Conservation (phyloP, 2,113 vertebrate genomes). For the Motacilla tschutschensis region DNA sequence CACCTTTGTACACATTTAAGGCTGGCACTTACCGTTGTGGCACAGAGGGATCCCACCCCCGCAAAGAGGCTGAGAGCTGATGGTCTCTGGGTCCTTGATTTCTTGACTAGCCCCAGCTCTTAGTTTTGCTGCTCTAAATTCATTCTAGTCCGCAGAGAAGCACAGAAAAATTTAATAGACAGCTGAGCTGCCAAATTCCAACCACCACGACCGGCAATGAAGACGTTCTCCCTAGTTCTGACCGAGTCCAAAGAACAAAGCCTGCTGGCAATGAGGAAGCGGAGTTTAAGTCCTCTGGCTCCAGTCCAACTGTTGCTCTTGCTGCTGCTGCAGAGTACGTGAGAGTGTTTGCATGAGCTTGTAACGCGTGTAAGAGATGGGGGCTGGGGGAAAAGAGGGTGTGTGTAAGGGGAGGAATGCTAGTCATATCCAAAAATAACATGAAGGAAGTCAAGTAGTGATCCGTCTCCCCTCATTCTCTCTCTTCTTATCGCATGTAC, state of each 20-base stretch:
- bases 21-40: constrained; percentile 64
- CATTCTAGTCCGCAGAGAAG: not conserved
- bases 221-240: constrained; percentile 40
- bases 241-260: constrained; percentile 64
- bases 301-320: constrained; percentile 42
- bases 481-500: not conserved
- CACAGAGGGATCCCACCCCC: not conserved
- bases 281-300: constrained; percentile 55
- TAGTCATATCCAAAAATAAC: constrained; percentile 71
- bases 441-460: not conserved
- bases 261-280: constrained; percentile 53
- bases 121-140: not conserved
- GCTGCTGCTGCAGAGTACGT: constrained; percentile 25
- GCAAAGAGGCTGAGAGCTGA: not conserved
- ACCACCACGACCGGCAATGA: not conserved
- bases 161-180: not conserved
- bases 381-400: constrained; percentile 65
- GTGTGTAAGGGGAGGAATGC: constrained; percentile 71
- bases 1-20: not conserved
- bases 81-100: not conserved
- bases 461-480: constrained; percentile 31
- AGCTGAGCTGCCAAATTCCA: constrained; percentile 14
- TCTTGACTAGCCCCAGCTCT: not conserved
- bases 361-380: constrained; percentile 8
- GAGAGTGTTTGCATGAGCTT: constrained; percentile 52